phyloP scores from a whole-genome alignment of 2,113 vertebrate genomes.

The Bos javanicus region DNA sequence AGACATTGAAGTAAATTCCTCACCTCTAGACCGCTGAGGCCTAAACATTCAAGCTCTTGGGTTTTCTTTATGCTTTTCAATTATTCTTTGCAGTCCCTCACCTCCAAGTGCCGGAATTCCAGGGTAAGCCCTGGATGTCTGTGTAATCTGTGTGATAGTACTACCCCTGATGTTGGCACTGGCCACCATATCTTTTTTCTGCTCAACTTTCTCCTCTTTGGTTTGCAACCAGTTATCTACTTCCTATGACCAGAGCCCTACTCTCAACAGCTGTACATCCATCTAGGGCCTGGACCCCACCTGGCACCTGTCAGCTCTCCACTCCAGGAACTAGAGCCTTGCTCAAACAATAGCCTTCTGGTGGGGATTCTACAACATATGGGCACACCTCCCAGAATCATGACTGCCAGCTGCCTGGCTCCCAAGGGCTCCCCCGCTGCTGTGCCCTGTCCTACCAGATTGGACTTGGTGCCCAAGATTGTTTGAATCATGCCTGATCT shows the following conservation, averaged over 20 bases:
- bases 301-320: slow-evolving; percentile 47
- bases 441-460: slow-evolving; percentile 51
- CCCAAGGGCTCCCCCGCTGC: slow-evolving; percentile 46
- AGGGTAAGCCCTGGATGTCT: neutral
- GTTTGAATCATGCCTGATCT: neutral
- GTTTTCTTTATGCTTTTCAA: neutral
- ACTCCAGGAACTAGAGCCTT: slow-evolving; percentile 23
- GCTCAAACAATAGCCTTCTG: slow-evolving; percentile 47
- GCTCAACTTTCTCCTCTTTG: neutral
- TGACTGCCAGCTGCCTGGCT: slow-evolving; percentile 51
- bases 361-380: slow-evolving; percentile 52
- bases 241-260: neutral
- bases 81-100: neutral
- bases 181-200: neutral
- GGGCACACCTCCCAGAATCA: slow-evolving; percentile 35
- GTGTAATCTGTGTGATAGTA: neutral
- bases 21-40: neutral
- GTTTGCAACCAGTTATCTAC: neutral
- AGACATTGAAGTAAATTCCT: neutral
- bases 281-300: neutral
- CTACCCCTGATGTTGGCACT: neutral
- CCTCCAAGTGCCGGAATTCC: neutral
- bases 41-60: neutral
- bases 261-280: neutral
- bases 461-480: slow-evolving; percentile 25